Evolutionary conservation across 2,113 vertebrate species (phyloP).

Genomic region (Coptodon rendalli): DNA sequence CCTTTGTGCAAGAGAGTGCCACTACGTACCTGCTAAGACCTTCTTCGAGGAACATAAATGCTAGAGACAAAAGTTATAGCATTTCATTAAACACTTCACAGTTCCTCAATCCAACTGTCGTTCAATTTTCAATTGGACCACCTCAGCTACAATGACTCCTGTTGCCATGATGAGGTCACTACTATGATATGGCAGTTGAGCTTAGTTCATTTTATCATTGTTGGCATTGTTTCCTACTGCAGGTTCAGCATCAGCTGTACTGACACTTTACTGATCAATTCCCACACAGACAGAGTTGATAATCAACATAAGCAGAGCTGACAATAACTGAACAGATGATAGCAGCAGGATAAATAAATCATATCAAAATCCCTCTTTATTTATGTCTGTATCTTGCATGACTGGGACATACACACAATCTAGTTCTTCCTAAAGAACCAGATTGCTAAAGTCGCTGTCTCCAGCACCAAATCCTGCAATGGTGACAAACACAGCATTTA

Average conservation of each 20-base stretch:
- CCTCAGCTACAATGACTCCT: background rate
- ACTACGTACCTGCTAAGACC: background rate
- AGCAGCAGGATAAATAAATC: background rate
- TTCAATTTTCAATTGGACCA: background rate
- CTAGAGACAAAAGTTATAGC: background rate
- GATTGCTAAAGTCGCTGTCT: background rate
- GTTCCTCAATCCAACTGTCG: background rate
- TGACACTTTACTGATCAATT: background rate
- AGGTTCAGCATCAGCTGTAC: background rate
- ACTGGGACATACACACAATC: background rate
- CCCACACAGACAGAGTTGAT: background rate
- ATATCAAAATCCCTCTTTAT: accelerated
- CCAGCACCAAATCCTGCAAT: background rate
- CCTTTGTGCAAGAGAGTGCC: background rate
- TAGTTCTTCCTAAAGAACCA: background rate
- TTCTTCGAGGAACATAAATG: background rate
- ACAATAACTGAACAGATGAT: background rate
- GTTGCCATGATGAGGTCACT: background rate
- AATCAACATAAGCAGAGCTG: background rate
- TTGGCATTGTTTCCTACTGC: background rate
- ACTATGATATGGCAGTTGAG: background rate
- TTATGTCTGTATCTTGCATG: background rate
- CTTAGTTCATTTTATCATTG: background rate
- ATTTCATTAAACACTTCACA: background rate
- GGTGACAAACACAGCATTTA: background rate